Conservation (phyloP, 1,140 invertebrate genomes). For the Cephus cinctus region DNA sequence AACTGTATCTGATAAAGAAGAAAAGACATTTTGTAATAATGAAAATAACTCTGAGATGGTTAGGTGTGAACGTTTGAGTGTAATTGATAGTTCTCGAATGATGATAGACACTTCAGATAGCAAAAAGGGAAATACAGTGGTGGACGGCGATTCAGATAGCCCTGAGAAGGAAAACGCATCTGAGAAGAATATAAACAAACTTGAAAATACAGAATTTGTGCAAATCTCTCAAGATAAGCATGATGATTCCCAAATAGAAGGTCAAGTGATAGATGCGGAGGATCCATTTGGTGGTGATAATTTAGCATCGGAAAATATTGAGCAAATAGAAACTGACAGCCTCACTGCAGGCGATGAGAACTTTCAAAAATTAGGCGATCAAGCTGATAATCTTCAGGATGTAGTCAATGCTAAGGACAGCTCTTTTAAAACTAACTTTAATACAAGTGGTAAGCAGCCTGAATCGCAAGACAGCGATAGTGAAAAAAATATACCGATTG, state of each 20-base stretch:
- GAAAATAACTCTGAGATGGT: no score
- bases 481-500: no score
- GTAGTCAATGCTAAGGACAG: slow-evolving; percentile 30
- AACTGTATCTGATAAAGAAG: no score
- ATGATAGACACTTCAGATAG: not conserved
- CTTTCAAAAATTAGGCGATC: slow-evolving; percentile 37
- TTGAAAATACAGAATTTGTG: slow-evolving; percentile 50
- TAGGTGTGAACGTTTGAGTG: no score
- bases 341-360: slow-evolving; percentile 24
- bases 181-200: slow-evolving; percentile 27
- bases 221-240: slow-evolving; percentile 51
- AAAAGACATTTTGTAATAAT: no score
- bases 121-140: not conserved
- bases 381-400: slow-evolving; percentile 39
- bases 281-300: slow-evolving; percentile 51
- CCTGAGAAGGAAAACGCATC: slow-evolving; percentile 16
- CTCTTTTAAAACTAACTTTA: slow-evolving; percentile 10
- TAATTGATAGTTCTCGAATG: no score
- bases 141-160: slow-evolving; percentile 12
- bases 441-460: no score
- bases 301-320: slow-evolving; percentile 32
- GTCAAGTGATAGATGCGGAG: slow-evolving; percentile 45
- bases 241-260: slow-evolving; percentile 45
- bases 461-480: no score
- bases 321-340: slow-evolving; percentile 38